Percentiles rank a stretch among this genome's conserved stretches.
phyloP scores from a whole-genome alignment of 2,113 vertebrate species.

The Parus major region DNA sequence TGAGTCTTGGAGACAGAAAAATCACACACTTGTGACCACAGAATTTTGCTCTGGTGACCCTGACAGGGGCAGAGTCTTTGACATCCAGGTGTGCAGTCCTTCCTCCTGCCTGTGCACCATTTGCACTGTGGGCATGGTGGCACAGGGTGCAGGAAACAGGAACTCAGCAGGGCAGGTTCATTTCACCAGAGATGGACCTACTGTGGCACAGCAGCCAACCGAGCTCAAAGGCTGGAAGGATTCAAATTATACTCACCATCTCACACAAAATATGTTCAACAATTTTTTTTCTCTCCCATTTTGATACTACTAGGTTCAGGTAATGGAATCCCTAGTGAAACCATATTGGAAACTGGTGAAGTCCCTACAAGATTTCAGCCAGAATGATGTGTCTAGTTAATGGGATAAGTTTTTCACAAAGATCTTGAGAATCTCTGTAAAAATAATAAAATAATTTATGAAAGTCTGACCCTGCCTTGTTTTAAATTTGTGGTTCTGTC shows the following conservation, averaged over 20 bases:
- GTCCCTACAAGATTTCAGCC: background rate
- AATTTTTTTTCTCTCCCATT: background rate
- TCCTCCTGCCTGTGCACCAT: accelerated
- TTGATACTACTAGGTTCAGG: background rate
- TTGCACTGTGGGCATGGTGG: accelerated
- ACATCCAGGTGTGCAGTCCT: background rate
- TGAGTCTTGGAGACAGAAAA: background rate
- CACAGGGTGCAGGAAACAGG: accelerated
- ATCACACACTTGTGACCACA: background rate
- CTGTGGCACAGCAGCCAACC: background rate
- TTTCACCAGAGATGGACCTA: background rate
- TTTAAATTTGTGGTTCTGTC: background rate
- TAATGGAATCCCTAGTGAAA: background rate
- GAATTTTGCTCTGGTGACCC: background rate
- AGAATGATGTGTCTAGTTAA: background rate
- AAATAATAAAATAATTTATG: background rate
- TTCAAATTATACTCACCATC: background rate
- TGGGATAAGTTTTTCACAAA: background rate
- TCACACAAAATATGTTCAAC: background rate
- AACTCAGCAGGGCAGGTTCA: background rate
- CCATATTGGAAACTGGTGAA: background rate
- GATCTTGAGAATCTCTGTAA: background rate
- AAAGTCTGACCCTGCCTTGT: background rate
- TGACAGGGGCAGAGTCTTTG: background rate
- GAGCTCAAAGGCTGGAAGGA: background rate